phyloP scores from a whole-genome alignment of 2,888 invertebrate species.

The Oxyscelio sp. region DNA sequence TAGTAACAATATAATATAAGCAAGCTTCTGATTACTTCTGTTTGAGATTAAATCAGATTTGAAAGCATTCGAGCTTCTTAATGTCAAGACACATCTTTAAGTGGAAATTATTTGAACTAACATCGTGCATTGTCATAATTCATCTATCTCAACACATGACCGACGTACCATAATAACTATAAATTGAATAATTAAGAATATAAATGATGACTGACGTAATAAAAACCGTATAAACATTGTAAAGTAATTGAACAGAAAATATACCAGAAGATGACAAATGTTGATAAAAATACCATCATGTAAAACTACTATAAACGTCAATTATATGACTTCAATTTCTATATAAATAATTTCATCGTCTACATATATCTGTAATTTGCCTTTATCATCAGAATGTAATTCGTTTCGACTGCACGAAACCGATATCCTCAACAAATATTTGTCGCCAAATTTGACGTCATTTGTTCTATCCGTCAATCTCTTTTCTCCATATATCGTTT shows the following conservation, averaged over 20 bases:
- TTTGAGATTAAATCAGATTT: too few species aligned
- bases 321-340: too few species aligned
- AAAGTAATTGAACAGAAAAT: neutral
- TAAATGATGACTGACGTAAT: conserved; percentile 46
- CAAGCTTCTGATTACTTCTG: too few species aligned
- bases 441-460: conserved; percentile 14
- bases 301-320: neutral
- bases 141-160: conserved; percentile 28
- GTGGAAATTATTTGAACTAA: neutral
- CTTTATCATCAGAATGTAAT: conserved; percentile 24
- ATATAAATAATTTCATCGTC: conserved; percentile 41
- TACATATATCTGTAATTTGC: conserved; percentile 15
- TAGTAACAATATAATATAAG: too few species aligned
- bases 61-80: neutral
- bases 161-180: conserved; percentile 24
- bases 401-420: conserved; percentile 18
- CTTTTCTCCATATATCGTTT: conserved; percentile 31
- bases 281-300: too few species aligned
- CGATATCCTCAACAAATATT: conserved; percentile 21
- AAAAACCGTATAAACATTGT: neutral
- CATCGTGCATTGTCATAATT: conserved; percentile 44
- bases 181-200: conserved; percentile 13
- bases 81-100: neutral
- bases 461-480: conserved; percentile 7
- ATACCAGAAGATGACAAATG: conserved; percentile 48